Evolutionary conservation across 2,888 invertebrate species (phyloP).

Genomic region (Plutella xylostella): DNA sequence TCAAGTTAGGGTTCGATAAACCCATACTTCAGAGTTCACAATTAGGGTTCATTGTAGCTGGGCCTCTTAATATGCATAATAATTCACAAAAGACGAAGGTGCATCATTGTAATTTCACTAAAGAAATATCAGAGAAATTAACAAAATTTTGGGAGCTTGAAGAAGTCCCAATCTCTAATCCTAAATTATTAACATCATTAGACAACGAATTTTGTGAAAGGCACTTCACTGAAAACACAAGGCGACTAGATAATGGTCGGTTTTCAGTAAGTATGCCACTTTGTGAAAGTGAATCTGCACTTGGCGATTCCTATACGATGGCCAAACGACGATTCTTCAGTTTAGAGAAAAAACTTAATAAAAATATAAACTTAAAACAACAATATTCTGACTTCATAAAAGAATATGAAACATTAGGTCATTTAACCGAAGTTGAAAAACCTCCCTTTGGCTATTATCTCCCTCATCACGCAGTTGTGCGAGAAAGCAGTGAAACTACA

Average conservation of each 20-base stretch:
- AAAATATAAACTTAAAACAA: constrained; percentile 6
- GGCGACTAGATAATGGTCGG: constrained; percentile 11
- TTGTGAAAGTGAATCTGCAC: constrained; percentile 9
- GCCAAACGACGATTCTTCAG: constrained; percentile 18
- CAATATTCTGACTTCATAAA: constrained; percentile 15
- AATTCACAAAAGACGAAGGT: background rate
- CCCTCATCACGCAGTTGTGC: constrained; percentile 19
- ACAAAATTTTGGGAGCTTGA: background rate
- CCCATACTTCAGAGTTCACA: background rate
- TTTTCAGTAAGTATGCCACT: constrained; percentile 8
- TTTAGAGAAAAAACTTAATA: constrained; percentile 10
- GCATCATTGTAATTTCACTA: background rate
- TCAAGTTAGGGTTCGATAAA: background rate
- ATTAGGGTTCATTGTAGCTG: constrained; percentile 14
- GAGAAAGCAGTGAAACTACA: constrained; percentile 16
- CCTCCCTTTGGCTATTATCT: constrained; percentile 14
- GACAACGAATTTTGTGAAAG: background rate
- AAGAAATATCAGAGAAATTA: background rate
- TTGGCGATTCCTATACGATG: constrained; percentile 18
- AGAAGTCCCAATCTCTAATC: background rate
- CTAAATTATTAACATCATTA: background rate
- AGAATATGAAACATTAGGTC: constrained; percentile 14
- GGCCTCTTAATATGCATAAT: background rate
- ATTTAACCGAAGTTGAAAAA: constrained; percentile 11
- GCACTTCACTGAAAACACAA: background rate